Conservation (phyloP, 1,140 invertebrate species). For the Adelges cooleyi region DNA sequence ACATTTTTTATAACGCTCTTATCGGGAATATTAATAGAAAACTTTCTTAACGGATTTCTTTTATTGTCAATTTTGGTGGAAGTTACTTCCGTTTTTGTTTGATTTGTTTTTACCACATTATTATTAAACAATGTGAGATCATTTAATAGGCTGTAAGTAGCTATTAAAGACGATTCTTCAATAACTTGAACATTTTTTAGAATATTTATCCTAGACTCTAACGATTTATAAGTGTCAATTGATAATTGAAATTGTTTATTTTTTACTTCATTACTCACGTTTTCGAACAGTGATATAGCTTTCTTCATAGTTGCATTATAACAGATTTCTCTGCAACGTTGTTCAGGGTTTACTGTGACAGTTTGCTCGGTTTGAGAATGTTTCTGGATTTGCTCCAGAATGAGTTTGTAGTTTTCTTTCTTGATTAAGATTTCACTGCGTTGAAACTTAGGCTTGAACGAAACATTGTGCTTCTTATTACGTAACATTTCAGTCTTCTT, state of each 20-base stretch:
- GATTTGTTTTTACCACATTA: neutral
- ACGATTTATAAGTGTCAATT: neutral
- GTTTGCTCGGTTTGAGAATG: neutral
- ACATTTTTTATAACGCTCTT: neutral
- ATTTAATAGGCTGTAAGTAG: neutral
- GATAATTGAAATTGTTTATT: neutral
- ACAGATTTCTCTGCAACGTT: neutral
- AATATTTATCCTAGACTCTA: neutral
- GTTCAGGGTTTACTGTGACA: neutral
- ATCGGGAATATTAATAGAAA: neutral
- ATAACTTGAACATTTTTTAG: neutral
- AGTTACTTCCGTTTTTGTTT: neutral
- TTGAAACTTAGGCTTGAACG: neutral
- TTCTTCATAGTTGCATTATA: neutral
- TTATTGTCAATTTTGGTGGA: neutral
- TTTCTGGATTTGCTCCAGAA: neutral
- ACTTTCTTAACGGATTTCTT: neutral
- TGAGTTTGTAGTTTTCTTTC: neutral
- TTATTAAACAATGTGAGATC: constrained; percentile 2
- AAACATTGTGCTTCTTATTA: neutral
- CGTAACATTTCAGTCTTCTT: neutral
- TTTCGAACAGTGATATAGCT: neutral
- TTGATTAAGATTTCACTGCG: neutral
- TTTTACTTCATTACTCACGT: neutral
- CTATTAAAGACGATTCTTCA: neutral